Evolutionary conservation across 2,888 invertebrate species (phyloP).

Genomic region (Sussaba pulchella): DNA sequence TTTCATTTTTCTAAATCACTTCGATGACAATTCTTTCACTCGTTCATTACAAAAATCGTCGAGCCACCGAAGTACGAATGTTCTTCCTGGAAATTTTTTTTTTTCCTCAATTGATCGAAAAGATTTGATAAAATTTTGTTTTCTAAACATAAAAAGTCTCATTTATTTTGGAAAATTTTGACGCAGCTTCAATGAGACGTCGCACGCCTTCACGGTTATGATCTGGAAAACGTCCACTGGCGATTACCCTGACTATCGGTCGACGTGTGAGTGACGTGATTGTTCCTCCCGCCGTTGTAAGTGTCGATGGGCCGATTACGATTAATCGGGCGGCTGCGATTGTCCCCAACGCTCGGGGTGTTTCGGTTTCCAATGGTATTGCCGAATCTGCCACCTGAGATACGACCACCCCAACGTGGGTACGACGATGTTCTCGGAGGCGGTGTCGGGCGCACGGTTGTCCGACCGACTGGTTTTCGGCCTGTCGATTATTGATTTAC

Average conservation of each 20-base stretch:
- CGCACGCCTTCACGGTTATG: too few species aligned
- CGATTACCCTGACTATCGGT: constrained; percentile 78
- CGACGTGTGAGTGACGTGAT: constrained; percentile 74
- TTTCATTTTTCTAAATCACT: too few species aligned
- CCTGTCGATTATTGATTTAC: constrained; percentile 68
- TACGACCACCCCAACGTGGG: constrained; percentile 58
- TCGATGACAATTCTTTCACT: too few species aligned
- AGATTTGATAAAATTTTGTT: too few species aligned
- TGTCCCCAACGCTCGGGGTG: constrained; percentile 70
- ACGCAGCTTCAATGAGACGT: too few species aligned
- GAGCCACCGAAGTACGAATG: too few species aligned
- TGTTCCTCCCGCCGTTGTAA: constrained; percentile 68
- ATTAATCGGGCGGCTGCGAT: constrained; percentile 38
- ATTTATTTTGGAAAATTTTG: too few species aligned
- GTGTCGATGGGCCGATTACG: constrained; percentile 63
- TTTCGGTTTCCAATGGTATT: constrained; percentile 75
- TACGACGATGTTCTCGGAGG: constrained; percentile 77
- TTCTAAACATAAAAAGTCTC: too few species aligned
- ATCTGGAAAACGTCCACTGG: constrained; percentile 79
- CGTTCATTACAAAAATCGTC: too few species aligned
- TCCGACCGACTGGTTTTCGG: constrained; percentile 64
- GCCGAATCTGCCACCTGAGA: constrained; percentile 49
- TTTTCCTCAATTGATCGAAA: too few species aligned
- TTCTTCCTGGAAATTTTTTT: too few species aligned
- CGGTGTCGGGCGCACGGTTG: constrained; percentile 70